Base-by-base conservation (phyloP, 2,888 invertebrate genomes). In the Mylabris sibirica region DNA sequence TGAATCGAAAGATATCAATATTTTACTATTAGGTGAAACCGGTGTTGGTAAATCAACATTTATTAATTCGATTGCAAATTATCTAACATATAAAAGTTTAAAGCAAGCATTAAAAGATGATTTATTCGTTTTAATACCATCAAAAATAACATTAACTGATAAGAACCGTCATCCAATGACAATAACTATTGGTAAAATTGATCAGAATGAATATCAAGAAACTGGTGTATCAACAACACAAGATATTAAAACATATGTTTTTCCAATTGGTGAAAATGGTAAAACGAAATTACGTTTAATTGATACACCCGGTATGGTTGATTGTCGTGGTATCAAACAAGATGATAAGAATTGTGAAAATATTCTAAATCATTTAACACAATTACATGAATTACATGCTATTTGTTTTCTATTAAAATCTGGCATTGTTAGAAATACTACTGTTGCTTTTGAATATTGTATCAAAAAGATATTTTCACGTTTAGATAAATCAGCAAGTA, bases 31-130 rank as follows among this genome's bases (percentile, higher is more conserved):
- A 17, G 80, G 80, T 3, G 78, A 79, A 72, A 79, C 79, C 4
- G 80, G 80, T n/a, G 76, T 79, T 24, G 80, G 80, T 41, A 80
- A 80, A 72, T 80, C 80, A 1, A 80, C 80, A 0, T 80, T 80
- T 61, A 79, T 80, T 38, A 80, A 80, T 67, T 68, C 79, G 2
- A 74, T 80, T 59, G 75, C 74, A 1, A 79, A 80, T 68, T 80
- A 80, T 63, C 59, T 80, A 8, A 69, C 69, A 26, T 63, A 62
- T 62, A 60, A 73, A n/a, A 69, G 69, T 3, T 67, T 77, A 53
- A 69, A 74, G 44, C 59, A 69, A 44, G 74, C 75, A 24, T 44
- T 69, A 60, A 35, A 69, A 12, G 59, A 64, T n/a, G 64, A 69
- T n/a, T 61, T 77, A 1, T 61, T 67, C 4, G 70, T 74, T 41